A percentile compares a stretch with the other conserved stretches of the same genome.
Evolutionary conservation across 30 jellyfish, hydroid and myxozoan genomes (phyloP).

Genomic region (Pelagia noctiluca): DNA sequence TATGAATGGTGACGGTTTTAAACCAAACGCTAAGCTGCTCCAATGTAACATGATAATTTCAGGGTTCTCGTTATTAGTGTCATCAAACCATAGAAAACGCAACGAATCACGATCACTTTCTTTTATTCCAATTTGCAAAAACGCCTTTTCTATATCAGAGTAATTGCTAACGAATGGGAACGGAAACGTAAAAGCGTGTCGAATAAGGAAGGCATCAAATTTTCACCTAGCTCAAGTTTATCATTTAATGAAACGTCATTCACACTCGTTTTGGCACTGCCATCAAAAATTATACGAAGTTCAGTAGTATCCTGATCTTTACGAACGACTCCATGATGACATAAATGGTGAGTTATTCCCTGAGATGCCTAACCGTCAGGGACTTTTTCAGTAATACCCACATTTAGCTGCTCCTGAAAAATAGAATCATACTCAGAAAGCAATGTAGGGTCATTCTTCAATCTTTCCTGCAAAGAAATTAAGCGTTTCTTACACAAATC

Average conservation of each 20-base stretch:
- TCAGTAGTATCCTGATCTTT: slow-evolving; percentile 21
- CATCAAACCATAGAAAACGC: slow-evolving; percentile 47
- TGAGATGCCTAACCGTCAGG: not conserved
- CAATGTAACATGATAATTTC: not conserved
- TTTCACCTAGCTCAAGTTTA: slow-evolving; percentile 9
- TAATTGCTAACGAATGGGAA: not conserved
- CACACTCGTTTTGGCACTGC: not conserved
- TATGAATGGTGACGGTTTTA: not conserved
- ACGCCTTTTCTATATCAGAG: slow-evolving; percentile 59
- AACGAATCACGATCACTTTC: slow-evolving; percentile 38
- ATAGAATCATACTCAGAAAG: slow-evolving; percentile 46
- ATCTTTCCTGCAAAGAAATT: slow-evolving; percentile 16
- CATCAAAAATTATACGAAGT: slow-evolving; percentile 4
- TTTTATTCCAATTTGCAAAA: slow-evolving; percentile 25
- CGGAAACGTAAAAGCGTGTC: slow-evolving; percentile 34
- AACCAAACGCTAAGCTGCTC: not conserved
- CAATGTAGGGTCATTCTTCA: slow-evolving; percentile 39
- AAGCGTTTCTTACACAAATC: slow-evolving; percentile 13
- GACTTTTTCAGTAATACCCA: not conserved
- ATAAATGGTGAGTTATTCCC: not conserved
- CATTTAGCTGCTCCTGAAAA: not conserved
- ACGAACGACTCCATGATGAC: slow-evolving; percentile 27
- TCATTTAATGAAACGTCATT: not conserved
- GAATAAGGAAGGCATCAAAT: slow-evolving; percentile 9
- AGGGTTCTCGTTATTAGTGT: not conserved